Evolutionary conservation across 2,113 vertebrate species (phyloP).

Genomic region (Daboia siamensis): DNA sequence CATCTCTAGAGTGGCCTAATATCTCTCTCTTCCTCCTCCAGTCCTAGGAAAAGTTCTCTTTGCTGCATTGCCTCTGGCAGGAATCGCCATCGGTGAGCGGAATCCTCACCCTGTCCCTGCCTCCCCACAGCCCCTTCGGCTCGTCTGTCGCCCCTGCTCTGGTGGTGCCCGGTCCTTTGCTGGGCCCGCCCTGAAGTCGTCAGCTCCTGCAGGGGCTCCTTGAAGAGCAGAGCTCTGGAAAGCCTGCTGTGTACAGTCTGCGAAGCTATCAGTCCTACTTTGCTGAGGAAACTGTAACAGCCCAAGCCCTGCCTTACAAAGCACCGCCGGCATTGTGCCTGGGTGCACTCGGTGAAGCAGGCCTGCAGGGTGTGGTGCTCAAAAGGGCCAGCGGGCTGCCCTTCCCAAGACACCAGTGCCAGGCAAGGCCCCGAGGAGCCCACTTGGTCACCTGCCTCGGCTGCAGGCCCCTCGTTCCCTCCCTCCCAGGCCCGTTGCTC

Average conservation of each 20-base stretch:
- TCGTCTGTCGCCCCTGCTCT: background rate
- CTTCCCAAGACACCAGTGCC: background rate
- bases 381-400: background rate
- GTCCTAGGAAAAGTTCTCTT: constrained; percentile 3
- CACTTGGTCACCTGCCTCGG: background rate
- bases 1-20: too few species aligned
- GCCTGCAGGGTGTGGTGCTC: background rate
- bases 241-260: background rate
- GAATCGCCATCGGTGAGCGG: constrained; percentile 25
- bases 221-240: too few species aligned
- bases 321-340: background rate
- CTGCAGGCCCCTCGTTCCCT: background rate
- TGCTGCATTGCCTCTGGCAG: background rate
- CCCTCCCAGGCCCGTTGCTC: background rate
- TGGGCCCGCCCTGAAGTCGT: background rate
- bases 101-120: background rate
- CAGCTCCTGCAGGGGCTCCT: background rate
- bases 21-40: background rate
- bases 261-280: background rate
- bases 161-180: background rate
- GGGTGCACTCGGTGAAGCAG: background rate
- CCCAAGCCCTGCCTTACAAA: background rate
- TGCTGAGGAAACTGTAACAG: background rate
- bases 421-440: background rate
- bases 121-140: background rate